phyloP scores from a whole-genome alignment of 2,888 invertebrate genomes.

The Cataglyphis cursor region DNA sequence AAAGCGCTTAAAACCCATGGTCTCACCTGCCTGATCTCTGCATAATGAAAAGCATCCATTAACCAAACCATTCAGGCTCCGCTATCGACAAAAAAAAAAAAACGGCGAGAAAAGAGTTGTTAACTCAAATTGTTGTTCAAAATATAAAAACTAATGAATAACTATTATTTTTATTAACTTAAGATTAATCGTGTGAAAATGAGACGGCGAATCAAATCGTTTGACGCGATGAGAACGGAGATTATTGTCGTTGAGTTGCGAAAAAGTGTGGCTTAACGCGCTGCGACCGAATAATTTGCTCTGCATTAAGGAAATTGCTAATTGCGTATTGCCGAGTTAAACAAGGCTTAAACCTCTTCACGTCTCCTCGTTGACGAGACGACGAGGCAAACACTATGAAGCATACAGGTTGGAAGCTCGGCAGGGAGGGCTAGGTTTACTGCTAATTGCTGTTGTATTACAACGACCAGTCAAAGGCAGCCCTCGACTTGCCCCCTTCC shows the following conservation, averaged over 20 bases:
- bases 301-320: slow-evolving; percentile 67
- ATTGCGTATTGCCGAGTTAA: slow-evolving; percentile 72
- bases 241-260: slow-evolving; percentile 10
- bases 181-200: slow-evolving; percentile 32
- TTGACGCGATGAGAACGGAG: background rate
- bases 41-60: slow-evolving; percentile 80
- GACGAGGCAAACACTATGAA: slow-evolving; percentile 72
- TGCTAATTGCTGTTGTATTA: slow-evolving; percentile 82
- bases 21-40: slow-evolving; percentile 78
- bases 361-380: slow-evolving; percentile 70
- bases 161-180: slow-evolving; percentile 45
- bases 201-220: background rate
- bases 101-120: slow-evolving; percentile 59
- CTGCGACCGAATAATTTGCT: slow-evolving; percentile 55
- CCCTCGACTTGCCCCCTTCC: slow-evolving; percentile 69
- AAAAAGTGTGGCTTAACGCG: slow-evolving; percentile 37
- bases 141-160: slow-evolving; percentile 73
- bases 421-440: slow-evolving; percentile 77
- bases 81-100: slow-evolving; percentile 48
- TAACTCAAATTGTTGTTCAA: slow-evolving; percentile 73
- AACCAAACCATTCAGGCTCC: slow-evolving; percentile 54
- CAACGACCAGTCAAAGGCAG: slow-evolving; percentile 78
- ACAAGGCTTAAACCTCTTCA: slow-evolving; percentile 73
- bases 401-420: slow-evolving; percentile 65
- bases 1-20: slow-evolving; percentile 71